Evolutionary conservation across 1,140 invertebrate species (phyloP).

Genomic region (Hyphantria cunea): DNA sequence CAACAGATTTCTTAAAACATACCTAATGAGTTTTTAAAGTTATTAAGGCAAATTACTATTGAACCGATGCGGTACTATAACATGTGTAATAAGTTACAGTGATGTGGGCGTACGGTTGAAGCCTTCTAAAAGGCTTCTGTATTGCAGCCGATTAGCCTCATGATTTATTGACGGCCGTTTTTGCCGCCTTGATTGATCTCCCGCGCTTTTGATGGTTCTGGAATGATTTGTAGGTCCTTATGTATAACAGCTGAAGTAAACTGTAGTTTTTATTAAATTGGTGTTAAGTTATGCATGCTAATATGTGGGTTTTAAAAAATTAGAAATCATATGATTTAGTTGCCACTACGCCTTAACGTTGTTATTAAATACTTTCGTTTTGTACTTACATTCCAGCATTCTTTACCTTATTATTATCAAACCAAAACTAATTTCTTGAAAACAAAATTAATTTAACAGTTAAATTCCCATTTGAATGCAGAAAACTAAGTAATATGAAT

Average conservation of each 20-base stretch:
- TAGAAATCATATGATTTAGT: no score
- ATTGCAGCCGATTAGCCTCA: slow-evolving; percentile 41
- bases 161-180: slow-evolving; percentile 44
- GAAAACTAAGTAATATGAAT: no score
- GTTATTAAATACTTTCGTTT: no score
- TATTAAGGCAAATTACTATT: slow-evolving; percentile 71
- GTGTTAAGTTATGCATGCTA: neutral
- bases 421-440: no score
- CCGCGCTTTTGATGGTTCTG: slow-evolving; percentile 5
- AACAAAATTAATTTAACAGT: no score
- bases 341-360: no score
- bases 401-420: no score
- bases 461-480: no score
- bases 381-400: no score
- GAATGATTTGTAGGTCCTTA: slow-evolving; percentile 24
- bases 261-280: neutral
- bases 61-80: slow-evolving; percentile 45
- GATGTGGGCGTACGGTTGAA: slow-evolving; percentile 40
- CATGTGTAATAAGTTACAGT: slow-evolving; percentile 46
- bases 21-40: slow-evolving; percentile 64
- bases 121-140: slow-evolving; percentile 45
- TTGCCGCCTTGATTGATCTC: slow-evolving; percentile 26
- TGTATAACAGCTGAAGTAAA: slow-evolving; percentile 7
- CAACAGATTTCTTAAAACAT: slow-evolving; percentile 37
- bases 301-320: no score